Evolutionary conservation across 2,888 invertebrate species (phyloP).

Genomic region (Unio pictorum): DNA sequence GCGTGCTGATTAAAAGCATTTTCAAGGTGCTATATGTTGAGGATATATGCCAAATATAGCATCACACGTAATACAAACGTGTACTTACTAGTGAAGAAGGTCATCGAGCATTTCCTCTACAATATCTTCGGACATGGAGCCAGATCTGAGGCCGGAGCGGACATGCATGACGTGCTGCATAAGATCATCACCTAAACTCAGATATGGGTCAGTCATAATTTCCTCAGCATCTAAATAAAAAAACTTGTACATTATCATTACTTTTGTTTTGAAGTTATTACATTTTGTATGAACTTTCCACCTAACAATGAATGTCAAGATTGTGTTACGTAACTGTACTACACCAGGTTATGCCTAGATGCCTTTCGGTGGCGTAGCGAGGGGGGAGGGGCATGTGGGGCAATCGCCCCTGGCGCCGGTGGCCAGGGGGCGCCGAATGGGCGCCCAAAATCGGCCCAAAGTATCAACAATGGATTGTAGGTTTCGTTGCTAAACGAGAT

Average conservation of each 20-base stretch:
- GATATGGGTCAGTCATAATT: slow-evolving; percentile 18
- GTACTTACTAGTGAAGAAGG: slow-evolving; percentile 35
- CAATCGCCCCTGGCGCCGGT: no score
- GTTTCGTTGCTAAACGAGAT: no score
- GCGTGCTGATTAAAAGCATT: no score
- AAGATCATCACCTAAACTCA: slow-evolving; percentile 20
- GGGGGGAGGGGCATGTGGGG: no score
- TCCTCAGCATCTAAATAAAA: slow-evolving; percentile 22
- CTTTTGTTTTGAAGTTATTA: neutral
- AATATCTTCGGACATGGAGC: slow-evolving; percentile 34
- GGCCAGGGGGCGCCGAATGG: no score
- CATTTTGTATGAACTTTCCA: neutral
- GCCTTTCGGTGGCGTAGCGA: no score
- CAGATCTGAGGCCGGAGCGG: slow-evolving; percentile 26
- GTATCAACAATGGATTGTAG: no score
- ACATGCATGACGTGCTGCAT: slow-evolving; percentile 40
- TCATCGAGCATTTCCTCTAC: slow-evolving; percentile 38
- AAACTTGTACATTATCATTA: neutral
- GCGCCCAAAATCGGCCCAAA: no score
- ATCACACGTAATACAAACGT: neutral
- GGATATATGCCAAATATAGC: no score
- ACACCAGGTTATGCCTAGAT: no score
- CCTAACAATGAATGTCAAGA: neutral
- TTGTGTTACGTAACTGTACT: no score
- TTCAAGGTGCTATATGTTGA: no score